These are phyloP conservation scores for Aricia artaxerxes DNA, from an alignment of 2,888 invertebrate genomes.

Conservation along the genomic window DNA sequence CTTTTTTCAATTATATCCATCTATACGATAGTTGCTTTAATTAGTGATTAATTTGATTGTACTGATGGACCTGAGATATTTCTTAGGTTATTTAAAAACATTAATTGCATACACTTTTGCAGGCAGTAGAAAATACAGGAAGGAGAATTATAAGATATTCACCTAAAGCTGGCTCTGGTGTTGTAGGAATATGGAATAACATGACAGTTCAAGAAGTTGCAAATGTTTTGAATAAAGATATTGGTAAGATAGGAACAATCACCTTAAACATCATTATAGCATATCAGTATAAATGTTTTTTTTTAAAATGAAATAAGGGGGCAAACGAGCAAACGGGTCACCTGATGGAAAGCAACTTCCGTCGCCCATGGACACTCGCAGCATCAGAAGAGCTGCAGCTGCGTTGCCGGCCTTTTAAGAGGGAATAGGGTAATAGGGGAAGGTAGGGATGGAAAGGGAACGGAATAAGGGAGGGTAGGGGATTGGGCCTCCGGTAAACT, in stretches of 20 bases:
- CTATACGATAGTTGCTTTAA: not conserved
- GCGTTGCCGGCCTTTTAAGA: no score
- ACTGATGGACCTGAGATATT: not conserved
- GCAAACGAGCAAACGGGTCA: no score
- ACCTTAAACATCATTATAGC: not conserved
- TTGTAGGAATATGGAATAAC: conserved; percentile 87
- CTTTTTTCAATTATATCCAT: not conserved
- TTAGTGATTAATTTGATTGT: not conserved
- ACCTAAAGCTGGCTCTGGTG: conserved; percentile 76
- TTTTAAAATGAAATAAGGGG: no score
- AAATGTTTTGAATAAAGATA: conserved; percentile 79
- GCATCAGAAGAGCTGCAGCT: no score
- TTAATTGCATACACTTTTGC: conserved; percentile 22
- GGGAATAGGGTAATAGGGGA: no score
- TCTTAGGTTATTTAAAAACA: not conserved
- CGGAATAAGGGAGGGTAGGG: no score
- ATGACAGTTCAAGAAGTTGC: conserved; percentile 91
- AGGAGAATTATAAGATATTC: conserved; percentile 81
- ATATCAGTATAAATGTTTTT: not conserved
- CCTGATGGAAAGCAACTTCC: no score
- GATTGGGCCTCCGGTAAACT: no score
- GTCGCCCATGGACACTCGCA: no score
- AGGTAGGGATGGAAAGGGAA: no score
- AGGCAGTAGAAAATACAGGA: conserved; percentile 60
- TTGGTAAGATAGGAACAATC: conserved; percentile 69